Conservation (phyloP, 2,888 invertebrate species). For the Biston betularia region DNA sequence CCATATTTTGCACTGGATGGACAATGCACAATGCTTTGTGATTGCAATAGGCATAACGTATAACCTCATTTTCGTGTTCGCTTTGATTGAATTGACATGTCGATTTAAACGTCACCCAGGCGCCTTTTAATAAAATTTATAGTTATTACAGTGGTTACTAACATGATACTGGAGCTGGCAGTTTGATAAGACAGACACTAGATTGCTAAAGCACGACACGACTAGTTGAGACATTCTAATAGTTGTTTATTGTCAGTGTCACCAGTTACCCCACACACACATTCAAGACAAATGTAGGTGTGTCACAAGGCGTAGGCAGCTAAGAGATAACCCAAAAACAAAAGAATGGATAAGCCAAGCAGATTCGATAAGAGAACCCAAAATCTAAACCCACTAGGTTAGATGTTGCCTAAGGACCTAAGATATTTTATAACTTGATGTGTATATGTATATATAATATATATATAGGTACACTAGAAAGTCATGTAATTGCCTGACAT, state of each 20-base stretch:
- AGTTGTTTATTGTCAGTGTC: conserved; percentile 31
- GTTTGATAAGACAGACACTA: conserved; percentile 4
- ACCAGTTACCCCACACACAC: conserved; percentile 20
- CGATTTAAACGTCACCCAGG: background rate
- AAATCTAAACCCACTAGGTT: background rate
- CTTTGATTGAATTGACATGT: background rate
- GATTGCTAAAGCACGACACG: conserved; percentile 25
- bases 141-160: conserved; percentile 3
- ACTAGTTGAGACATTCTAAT: conserved; percentile 29
- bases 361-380: conserved; percentile 33
- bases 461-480: too few species aligned
- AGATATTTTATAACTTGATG: too few species aligned
- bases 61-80: background rate
- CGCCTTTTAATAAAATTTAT: conserved; percentile 5
- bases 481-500: too few species aligned
- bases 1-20: too few species aligned
- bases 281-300: conserved; percentile 19
- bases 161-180: conserved; percentile 3
- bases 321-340: conserved; percentile 37
- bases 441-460: too few species aligned
- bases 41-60: too few species aligned
- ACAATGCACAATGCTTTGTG: too few species aligned
- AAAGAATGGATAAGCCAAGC: conserved; percentile 41
- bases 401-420: too few species aligned
- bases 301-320: conserved; percentile 40